Base-by-base conservation (phyloP, 2,888 invertebrate species). In the Tridacna crocea region DNA sequence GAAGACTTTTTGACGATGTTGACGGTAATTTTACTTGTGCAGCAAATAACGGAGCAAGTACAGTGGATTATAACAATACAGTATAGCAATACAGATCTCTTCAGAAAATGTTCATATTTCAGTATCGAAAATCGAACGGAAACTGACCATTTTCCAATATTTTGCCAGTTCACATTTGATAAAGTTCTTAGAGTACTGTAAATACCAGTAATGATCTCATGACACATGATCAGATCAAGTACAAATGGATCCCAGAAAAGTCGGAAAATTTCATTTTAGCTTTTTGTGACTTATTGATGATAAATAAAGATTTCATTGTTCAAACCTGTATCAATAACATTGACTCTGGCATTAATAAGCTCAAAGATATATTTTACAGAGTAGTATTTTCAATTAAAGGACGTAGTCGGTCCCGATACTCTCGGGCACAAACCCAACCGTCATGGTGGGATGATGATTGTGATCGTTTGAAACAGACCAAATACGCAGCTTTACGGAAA, bases 361-460 rank as follows among this genome's bases (percentile, higher is more conserved):
- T 55, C 4, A 55, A 6, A 6, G 55, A n/a, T 55, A 17, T 55
- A 10, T 55, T 55, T 55, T 55, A 55, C 4, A 55, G 55, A 55
- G 55, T 10, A 55, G 55, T n/a, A n/a, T 55, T n/a, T 4, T 17
- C 17, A 19, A 55, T 55, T 2, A 55, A 2, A n/a, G 55, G 2
- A 3, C 17, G n/a, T 51, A 51, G 13, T 51, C 12, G 17, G 51
- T 51, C 51, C 12, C 12, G 51, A 51, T 17, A 12, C 13, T 13
- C 13, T 51, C 51, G 13, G 17, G 13, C 12, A 13, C 12, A 17
- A 51, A 17, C 12, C 51, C 63, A 63, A 22, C 63, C 63, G 11
- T n/a, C 48, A 46, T 72, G 72, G 72, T 72, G 47, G 36, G 72
- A 72, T 47, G 6, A 17, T 10, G 72, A 72, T 19, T 72, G 72